Conservation (phyloP, 2,113 vertebrate genomes). For the Agapornis roseicollis region DNA sequence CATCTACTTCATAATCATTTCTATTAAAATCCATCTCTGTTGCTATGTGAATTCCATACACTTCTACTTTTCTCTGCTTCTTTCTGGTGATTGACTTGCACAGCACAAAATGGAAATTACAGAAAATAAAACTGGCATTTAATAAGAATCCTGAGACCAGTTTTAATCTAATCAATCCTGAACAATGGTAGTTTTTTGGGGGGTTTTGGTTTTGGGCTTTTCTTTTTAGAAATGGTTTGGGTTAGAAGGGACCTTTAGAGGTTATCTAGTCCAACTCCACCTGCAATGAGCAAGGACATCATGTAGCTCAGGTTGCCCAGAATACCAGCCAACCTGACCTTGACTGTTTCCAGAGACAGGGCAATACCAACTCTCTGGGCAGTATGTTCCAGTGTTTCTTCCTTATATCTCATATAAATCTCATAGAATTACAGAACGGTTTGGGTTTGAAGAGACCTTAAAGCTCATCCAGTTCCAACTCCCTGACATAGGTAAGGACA, state of each 20-base stretch:
- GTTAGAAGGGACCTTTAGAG: not conserved
- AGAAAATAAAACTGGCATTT: not conserved
- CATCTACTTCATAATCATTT: slow-evolving; percentile 22
- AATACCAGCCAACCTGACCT: not conserved
- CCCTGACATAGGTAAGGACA: not conserved
- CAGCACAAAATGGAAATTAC: not conserved
- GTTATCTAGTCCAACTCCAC: not conserved
- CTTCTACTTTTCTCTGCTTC: not conserved
- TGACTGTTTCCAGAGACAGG: not conserved
- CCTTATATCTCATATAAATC: not conserved
- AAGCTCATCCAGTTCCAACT: not conserved
- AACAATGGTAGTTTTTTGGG: fast-evolving
- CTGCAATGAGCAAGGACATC: not conserved
- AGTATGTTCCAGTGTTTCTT: not conserved
- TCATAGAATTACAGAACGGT: not conserved
- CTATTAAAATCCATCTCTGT: slow-evolving; percentile 50
- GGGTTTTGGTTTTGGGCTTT: not conserved
- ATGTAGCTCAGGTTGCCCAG: not conserved
- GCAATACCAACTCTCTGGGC: not conserved
- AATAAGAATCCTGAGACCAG: not conserved
- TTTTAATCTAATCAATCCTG: not conserved
- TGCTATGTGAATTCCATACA: slow-evolving; percentile 16
- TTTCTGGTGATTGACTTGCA: not conserved
- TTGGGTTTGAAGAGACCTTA: not conserved
- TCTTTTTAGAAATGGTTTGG: not conserved